Evolutionary conservation across 2,797 vertebrate genomes (phyloP).

Genomic region (Acipenser oxyrinchus): DNA sequence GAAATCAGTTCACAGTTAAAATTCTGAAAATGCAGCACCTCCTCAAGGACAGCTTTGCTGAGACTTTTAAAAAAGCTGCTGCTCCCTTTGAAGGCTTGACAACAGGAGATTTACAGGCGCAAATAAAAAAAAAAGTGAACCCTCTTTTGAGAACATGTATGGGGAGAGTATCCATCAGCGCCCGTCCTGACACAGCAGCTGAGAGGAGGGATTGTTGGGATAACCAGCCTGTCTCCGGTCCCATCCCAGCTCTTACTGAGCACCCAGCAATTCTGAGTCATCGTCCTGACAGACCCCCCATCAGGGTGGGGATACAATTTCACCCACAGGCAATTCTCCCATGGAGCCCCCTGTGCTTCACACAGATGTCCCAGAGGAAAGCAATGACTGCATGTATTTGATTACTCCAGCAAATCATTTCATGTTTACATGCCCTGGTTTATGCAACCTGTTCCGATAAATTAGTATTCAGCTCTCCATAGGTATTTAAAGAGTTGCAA

Average conservation of each 20-base stretch:
- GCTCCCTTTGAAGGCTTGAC: slow-evolving; percentile 24
- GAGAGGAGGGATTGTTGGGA: slow-evolving; percentile 43
- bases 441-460: too few species aligned
- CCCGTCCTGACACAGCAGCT: slow-evolving; percentile 43
- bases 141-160: slow-evolving; percentile 64
- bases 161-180: slow-evolving; percentile 43
- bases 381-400: too few species aligned
- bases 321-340: slow-evolving; percentile 27
- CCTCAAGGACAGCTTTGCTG: neutral
- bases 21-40: neutral
- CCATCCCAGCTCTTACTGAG: slow-evolving; percentile 35
- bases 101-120: slow-evolving; percentile 52
- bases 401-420: too few species aligned
- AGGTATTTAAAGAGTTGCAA: too few species aligned
- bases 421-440: too few species aligned
- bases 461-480: too few species aligned
- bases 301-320: slow-evolving; percentile 20
- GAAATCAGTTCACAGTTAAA: slow-evolving; percentile 17
- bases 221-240: slow-evolving; percentile 33
- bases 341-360: neutral
- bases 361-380: neutral
- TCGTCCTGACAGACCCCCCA: slow-evolving; percentile 31
- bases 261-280: slow-evolving; percentile 44
- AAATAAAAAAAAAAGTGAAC: slow-evolving; percentile 67
- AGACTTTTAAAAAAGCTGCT: slow-evolving; percentile 37